These are phyloP conservation scores for Acanthoscelides obtectus DNA, from an alignment of 2,888 invertebrate genomes.

Conservation along the genomic window DNA sequence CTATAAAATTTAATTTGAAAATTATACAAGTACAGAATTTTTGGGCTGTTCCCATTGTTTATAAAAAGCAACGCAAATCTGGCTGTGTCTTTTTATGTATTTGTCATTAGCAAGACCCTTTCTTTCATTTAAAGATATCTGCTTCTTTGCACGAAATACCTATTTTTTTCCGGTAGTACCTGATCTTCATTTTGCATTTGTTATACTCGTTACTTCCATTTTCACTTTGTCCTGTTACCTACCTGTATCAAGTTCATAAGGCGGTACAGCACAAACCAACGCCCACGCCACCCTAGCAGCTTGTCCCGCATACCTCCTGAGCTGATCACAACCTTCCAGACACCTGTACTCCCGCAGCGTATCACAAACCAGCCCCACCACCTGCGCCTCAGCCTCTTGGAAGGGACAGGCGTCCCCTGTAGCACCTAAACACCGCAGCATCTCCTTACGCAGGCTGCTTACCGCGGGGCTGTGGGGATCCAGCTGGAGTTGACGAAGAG, in stretches of 20 bases:
- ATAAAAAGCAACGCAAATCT: no score
- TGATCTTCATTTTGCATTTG: no score
- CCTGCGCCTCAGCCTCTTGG: conserved; percentile 63
- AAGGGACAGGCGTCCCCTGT: conserved; percentile 63
- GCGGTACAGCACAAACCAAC: conserved; percentile 68
- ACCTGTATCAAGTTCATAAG: conserved; percentile 58
- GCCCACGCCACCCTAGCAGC: conserved; percentile 87
- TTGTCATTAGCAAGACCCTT: no score
- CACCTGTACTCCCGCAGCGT: conserved; percentile 93
- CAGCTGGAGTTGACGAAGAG: conserved; percentile 52
- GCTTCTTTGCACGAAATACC: no score
- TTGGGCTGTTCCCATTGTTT: no score
- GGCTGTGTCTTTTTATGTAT: no score
- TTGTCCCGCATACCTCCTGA: conserved; percentile 75
- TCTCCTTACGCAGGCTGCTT: conserved; percentile 57
- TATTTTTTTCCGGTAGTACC: no score
- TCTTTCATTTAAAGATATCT: no score
- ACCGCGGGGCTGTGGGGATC: conserved; percentile 42
- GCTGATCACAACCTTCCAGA: conserved; percentile 70
- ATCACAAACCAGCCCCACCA: conserved; percentile 61
- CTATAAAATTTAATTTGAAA: no score
- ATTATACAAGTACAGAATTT: no score
- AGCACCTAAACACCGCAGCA: conserved; percentile 57
- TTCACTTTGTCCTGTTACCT: no score
- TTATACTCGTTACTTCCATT: no score